phyloP scores from a whole-genome alignment of 2,797 vertebrate species.

The Pagetopsis macropterus region DNA sequence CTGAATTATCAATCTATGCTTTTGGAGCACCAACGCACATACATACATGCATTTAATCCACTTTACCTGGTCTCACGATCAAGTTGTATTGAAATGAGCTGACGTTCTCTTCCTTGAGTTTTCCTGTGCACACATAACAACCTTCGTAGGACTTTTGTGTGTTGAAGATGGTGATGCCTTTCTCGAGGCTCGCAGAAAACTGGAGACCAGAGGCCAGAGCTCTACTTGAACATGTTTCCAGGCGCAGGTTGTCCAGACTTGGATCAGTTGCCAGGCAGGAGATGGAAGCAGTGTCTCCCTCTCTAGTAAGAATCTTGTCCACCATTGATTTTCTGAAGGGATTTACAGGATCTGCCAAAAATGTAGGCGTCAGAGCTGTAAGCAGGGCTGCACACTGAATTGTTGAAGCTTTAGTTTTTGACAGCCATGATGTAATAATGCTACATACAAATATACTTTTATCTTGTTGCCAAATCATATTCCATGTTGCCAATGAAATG shows the following conservation, averaged over 20 bases:
- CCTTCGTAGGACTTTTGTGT: slow-evolving; percentile 85
- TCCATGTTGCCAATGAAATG: neutral
- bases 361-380: slow-evolving; percentile 51
- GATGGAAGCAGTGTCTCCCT: slow-evolving; percentile 84
- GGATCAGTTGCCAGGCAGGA: slow-evolving; percentile 93
- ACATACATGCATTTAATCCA: neutral
- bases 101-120: slow-evolving; percentile 69
- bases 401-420: slow-evolving; percentile 27
- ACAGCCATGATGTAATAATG: slow-evolving; percentile 1
- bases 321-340: slow-evolving; percentile 87
- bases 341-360: slow-evolving; percentile 86
- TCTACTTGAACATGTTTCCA: slow-evolving; percentile 83
- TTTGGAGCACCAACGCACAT: neutral
- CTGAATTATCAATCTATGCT: neutral
- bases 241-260: slow-evolving; percentile 81
- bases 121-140: slow-evolving; percentile 89
- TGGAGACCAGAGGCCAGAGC: slow-evolving; percentile 83
- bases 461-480: slow-evolving; percentile 8
- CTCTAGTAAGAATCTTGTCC: slow-evolving; percentile 80
- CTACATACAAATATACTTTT: neutral
- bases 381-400: slow-evolving; percentile 15
- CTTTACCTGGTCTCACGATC: slow-evolving; percentile 88
- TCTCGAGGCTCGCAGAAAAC: slow-evolving; percentile 84
- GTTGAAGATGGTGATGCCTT: slow-evolving; percentile 85
- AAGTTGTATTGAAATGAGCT: slow-evolving; percentile 83